Evolutionary conservation across 2,888 invertebrate genomes (phyloP).

Genomic region (Meiosimyza decipiens): DNA sequence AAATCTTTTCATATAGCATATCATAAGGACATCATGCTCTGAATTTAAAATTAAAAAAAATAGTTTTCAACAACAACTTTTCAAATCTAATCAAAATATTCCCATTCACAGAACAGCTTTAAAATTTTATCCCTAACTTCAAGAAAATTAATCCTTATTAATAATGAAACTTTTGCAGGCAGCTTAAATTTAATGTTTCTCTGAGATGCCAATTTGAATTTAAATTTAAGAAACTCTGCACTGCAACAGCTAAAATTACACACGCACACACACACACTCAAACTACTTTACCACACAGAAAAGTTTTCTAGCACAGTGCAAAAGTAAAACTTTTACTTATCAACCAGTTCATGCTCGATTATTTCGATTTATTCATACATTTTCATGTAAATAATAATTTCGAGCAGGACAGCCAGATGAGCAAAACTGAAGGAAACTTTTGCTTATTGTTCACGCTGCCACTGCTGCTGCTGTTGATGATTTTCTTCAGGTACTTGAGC

Average conservation of each 20-base stretch:
- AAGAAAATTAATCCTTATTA: too few species aligned
- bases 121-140: too few species aligned
- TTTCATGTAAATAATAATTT: slow-evolving; percentile 49
- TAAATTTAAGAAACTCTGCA: slow-evolving; percentile 33
- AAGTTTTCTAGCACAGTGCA: background rate
- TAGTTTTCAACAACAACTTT: too few species aligned
- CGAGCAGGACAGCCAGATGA: slow-evolving; percentile 50
- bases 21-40: too few species aligned
- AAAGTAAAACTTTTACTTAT: slow-evolving; percentile 36
- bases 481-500: too few species aligned
- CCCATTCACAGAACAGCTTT: too few species aligned
- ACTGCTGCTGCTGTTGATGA: too few species aligned
- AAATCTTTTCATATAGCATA: too few species aligned
- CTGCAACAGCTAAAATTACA: background rate
- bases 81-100: too few species aligned
- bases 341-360: slow-evolving; percentile 43
- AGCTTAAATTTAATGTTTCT: background rate
- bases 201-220: background rate
- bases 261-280: slow-evolving; percentile 16
- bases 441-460: slow-evolving; percentile 9
- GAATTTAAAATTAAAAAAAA: too few species aligned
- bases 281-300: background rate
- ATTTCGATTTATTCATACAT: slow-evolving; percentile 40
- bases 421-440: background rate
- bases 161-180: background rate